phyloP scores from a whole-genome alignment of 1,140 invertebrate genomes.

The Conus ventricosus region DNA sequence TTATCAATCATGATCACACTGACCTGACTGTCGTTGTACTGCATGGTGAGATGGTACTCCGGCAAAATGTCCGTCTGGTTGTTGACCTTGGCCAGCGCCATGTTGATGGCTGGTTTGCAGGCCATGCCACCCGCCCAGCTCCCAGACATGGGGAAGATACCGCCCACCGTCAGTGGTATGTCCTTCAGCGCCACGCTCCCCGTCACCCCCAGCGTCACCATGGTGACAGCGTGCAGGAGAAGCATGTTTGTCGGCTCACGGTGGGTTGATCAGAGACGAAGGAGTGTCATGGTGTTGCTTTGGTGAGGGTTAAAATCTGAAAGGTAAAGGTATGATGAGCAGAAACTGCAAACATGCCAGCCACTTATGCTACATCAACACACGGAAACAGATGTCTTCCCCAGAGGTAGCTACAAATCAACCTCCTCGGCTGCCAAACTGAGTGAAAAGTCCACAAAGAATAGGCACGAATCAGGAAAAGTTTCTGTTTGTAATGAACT shows the following conservation, averaged over 20 bases:
- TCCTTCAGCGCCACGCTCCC: constrained; percentile 44
- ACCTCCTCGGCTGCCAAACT: too few relatives aligned
- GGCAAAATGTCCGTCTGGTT: constrained; percentile 89
- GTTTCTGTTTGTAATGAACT: too few relatives aligned
- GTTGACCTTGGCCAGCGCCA: constrained; percentile 98
- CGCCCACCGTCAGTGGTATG: constrained; percentile 91
- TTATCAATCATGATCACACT: constrained; percentile 63
- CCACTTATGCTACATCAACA: too few relatives aligned
- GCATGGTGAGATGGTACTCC: constrained; percentile 92
- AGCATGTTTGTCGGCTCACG: background rate
- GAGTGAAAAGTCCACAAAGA: too few relatives aligned
- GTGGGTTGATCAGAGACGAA: too few relatives aligned
- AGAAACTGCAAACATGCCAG: too few relatives aligned
- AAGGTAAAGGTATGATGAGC: too few relatives aligned
- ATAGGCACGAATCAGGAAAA: too few relatives aligned
- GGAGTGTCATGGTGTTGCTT: background rate
- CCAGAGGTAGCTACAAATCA: too few relatives aligned
- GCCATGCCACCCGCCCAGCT: constrained; percentile 83
- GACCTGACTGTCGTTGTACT: constrained; percentile 98
- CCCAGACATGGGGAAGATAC: constrained; percentile 97
- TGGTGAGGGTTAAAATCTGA: too few relatives aligned
- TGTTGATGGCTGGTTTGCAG: constrained; percentile 84
- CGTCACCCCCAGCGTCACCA: background rate
- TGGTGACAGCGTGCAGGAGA: background rate
- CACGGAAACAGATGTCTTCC: background rate